These are phyloP conservation scores for Passer montanus DNA, from an alignment of 2,113 vertebrate species.

Conservation along the genomic window DNA sequence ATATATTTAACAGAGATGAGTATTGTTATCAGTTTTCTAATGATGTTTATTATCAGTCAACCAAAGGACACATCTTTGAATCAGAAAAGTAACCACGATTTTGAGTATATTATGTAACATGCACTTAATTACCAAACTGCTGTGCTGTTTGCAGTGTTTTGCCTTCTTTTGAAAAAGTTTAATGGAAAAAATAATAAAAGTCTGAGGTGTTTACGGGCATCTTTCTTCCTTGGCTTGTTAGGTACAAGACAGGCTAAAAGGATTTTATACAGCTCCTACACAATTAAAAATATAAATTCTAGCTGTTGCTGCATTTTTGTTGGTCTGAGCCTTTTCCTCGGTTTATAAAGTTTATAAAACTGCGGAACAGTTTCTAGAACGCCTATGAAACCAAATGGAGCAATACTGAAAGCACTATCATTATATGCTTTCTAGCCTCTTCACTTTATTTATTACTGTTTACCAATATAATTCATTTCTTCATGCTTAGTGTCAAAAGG, in stretches of 20 bases:
- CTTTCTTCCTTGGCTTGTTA: not conserved
- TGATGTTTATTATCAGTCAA: not conserved
- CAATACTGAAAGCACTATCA: not conserved
- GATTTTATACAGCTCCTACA: not conserved
- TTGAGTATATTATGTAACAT: not conserved
- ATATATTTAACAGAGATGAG: not conserved
- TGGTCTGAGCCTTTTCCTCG: not conserved
- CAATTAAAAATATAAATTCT: not conserved
- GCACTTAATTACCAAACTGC: not conserved
- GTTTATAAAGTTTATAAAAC: not conserved
- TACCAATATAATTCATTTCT: not conserved
- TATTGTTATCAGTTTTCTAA: not conserved
- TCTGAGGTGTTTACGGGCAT: not conserved
- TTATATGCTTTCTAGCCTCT: not conserved
- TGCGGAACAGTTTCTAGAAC: not conserved
- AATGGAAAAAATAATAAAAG: not conserved
- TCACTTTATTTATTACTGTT: not conserved
- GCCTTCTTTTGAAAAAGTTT: not conserved
- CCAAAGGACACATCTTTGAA: not conserved
- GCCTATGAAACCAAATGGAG: not conserved
- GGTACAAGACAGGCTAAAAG: not conserved
- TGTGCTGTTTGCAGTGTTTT: not conserved
- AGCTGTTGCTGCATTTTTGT: not conserved
- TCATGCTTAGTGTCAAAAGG: rapidly evolving
- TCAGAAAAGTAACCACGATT: not conserved